Percentiles rank a stretch among this genome's conserved stretches.
These are phyloP conservation scores for Steatornis caripensis DNA, from an alignment of 2,113 vertebrate species.

Conservation along the genomic window DNA sequence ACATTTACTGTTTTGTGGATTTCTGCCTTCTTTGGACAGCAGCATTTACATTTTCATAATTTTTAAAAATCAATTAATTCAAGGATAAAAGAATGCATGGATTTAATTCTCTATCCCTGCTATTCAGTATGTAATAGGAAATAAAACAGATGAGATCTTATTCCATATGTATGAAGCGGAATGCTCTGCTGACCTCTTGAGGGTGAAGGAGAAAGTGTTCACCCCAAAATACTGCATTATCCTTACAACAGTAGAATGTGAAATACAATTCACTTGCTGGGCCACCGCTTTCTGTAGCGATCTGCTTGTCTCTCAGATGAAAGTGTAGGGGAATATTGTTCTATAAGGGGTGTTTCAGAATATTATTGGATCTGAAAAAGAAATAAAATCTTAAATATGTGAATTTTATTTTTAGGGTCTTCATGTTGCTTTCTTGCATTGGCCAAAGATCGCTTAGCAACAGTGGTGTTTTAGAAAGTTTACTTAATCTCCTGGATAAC, in stretches of 20 bases:
- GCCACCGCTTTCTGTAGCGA: not conserved
- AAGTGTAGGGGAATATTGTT: not conserved
- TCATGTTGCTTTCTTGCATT: constrained; percentile 98
- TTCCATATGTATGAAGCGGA: not conserved
- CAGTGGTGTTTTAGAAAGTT: constrained; percentile 95
- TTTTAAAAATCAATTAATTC: not conserved
- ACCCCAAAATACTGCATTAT: not conserved
- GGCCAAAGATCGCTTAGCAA: constrained; percentile 97
- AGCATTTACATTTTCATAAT: not conserved
- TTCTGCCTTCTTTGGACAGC: not conserved
- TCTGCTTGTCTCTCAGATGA: not conserved
- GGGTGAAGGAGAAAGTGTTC: not conserved
- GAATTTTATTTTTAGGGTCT: constrained; percentile 82
- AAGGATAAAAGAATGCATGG: not conserved
- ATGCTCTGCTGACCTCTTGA: constrained; percentile 12
- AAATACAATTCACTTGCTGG: not conserved
- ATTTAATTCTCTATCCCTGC: not conserved
- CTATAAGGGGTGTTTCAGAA: not conserved
- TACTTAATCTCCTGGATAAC: constrained; percentile 94
- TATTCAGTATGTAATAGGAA: not conserved
- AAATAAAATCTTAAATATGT: not conserved
- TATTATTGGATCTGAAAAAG: not conserved
- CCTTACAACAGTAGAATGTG: accelerated
- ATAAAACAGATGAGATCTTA: not conserved
- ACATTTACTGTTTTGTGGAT: not conserved